Base-by-base conservation (phyloP, 2,113 vertebrate species). In the Ciconia boyciana region DNA sequence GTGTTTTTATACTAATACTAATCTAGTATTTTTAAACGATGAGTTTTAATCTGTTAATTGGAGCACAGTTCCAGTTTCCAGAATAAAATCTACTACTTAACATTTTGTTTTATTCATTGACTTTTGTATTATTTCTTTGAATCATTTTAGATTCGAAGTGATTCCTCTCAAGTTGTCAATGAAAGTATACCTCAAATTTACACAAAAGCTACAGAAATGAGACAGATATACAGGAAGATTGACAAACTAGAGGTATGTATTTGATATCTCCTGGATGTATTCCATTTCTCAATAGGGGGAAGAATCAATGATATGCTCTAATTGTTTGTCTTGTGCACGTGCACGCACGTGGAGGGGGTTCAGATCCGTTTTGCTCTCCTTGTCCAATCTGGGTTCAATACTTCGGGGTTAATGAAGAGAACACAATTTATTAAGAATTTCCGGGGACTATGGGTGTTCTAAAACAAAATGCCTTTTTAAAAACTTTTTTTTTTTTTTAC, bases 171-270 rank as follows among this genome's bases (percentile, higher is more conserved):
- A 96, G 99, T 99, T 49, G 98, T 99, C 52, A 98, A 99, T 92
- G 99, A 99, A 97, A 99, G 98, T 74, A 97, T 99, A 97, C 99
- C 99, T 96, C 98, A 99, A 90, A 99, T 99, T 94, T 97, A 99
- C 91, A 97, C 98, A 51, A 99, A 99, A 96, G 99, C 99, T 20
- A 97, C 98, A 39, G 99, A 99, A 97, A 99, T 99, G 99, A 98
- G 99, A 94, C 98, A 98, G 36, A 98, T 99, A 75, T 99, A 99
- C 96, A 95, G 98, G 96, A 98, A 98, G 96, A 99, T 99, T 89
- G 99, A 99, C 97, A 98, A 98, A 57, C 97, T 99, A 39, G 99
- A 99, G 98, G 99, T 99, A 97, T 75, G 97, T 77, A 57, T 78
- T 85, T 86, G 46, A 2, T 82, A 13, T 29, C 22, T 76, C 80